Evolutionary conservation across 1,140 invertebrate genomes (phyloP).

Genomic region (Bombus consobrinus): DNA sequence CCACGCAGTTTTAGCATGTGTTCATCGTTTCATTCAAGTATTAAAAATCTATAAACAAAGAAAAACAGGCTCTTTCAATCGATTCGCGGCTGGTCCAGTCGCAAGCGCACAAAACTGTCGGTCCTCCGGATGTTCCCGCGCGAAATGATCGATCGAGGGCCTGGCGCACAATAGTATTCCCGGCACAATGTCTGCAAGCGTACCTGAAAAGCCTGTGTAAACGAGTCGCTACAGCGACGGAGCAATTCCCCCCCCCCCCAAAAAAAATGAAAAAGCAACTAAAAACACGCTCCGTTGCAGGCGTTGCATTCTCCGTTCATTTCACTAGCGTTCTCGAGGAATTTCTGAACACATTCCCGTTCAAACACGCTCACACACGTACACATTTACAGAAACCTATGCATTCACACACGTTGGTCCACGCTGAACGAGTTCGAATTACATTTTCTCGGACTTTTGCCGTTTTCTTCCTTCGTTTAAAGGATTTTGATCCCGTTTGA

Average conservation of each 20-base stretch:
- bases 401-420: neutral
- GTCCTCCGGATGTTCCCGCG: conserved; percentile 22
- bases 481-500: too few relatives aligned
- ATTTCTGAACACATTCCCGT: conserved; percentile 58
- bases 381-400: neutral
- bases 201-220: conserved; percentile 61
- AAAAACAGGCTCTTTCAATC: conserved; percentile 31
- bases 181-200: conserved; percentile 62
- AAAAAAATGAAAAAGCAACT: neutral
- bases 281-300: conserved; percentile 10
- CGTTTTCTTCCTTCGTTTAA: neutral
- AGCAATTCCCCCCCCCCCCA: neutral
- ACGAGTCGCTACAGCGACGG: conserved; percentile 11
- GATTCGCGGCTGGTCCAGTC: conserved; percentile 3
- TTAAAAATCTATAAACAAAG: neutral
- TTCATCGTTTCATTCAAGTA: conserved; percentile 3
- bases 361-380: neutral
- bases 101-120: conserved; percentile 24
- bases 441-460: neutral
- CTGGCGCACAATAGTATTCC: conserved; percentile 57
- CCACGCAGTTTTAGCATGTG: neutral
- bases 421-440: neutral
- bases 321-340: conserved; percentile 26
- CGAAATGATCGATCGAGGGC: conserved; percentile 5
- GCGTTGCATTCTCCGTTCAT: conserved; percentile 36